Base-by-base conservation (phyloP, 2,797 vertebrate species). In the Epinephelus awoara region DNA sequence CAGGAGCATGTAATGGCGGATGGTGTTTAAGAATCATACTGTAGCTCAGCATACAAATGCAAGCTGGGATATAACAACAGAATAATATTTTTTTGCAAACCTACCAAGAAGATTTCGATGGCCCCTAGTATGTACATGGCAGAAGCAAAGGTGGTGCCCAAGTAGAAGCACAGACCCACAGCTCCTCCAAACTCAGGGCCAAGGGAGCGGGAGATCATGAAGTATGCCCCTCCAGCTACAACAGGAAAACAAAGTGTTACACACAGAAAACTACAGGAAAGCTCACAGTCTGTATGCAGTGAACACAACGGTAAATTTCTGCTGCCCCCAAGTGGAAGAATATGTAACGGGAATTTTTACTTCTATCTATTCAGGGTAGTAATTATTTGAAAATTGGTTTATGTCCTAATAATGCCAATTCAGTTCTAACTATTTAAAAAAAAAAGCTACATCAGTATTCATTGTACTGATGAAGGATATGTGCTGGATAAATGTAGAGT, bases 121-220 rank as follows among this genome's bases (percentile, higher is more conserved):
- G 98, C 98, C 56, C 98, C 98, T 57, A 99, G 94, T 77, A 99
- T 99, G 89, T 99, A 99, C 98, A 99, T 99, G 58, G 98, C 97
- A 72, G 97, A 98, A 34, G 98, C 98, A 83, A 99, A 99, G 2
- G 98, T 99, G 17, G 98, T 99, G 79, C 98, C 98, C 91, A 99
- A 89, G 91, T 99, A 99, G 92, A 99, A 99, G 85, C 98, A 99
- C 14, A 99, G 94, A 0, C 98, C 98, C 69, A 99, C 98, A 8
- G 98, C 98, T 76, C 98, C 98, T 84, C 98, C 98, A 90, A 99
- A 99, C 91, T 99, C 98, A 19, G 98, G 98, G 12, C 98, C 98
- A 85, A 99, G 91, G 0, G 98, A 99, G 21, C 98, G 97, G 1
- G 98, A 99, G 79, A 99, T 99, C 98, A 99, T 99, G 92, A 99